A percentile compares a stretch with the other conserved stretches of the same genome.
These are phyloP conservation scores for Tokudaia tokunoshimensis DNA, from an alignment of 2,797 vertebrate genomes.

Conservation along the genomic window DNA sequence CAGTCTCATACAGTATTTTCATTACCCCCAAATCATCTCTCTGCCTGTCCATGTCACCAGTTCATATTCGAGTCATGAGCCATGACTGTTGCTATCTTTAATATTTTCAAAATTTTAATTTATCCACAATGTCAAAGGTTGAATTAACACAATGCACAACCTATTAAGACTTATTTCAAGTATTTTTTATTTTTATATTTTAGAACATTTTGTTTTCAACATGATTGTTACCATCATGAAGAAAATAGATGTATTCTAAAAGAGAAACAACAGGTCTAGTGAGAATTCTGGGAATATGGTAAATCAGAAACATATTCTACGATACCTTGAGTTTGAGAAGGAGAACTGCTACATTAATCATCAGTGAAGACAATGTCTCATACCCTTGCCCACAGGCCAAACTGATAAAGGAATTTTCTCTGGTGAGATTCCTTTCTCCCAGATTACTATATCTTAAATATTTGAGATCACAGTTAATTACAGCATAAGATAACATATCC, in stretches of 20 bases:
- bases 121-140: not conserved
- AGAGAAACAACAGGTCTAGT: not conserved
- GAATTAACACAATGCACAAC: not conserved
- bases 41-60: not conserved
- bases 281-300: not conserved
- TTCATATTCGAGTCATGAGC: not conserved
- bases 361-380: no score
- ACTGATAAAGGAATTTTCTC: no score
- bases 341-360: no score
- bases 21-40: not conserved
- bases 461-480: conserved; percentile 25
- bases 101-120: conserved; percentile 47
- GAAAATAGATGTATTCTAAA: not conserved
- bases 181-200: not conserved
- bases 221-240: not conserved
- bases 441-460: no score
- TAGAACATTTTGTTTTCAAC: not conserved
- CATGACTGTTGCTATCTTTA: not conserved
- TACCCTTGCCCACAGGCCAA: no score
- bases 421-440: no score
- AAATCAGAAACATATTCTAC: not conserved
- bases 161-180: not conserved
- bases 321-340: not conserved
- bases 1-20: not conserved
- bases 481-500: not conserved